Conservation (phyloP, 2,113 vertebrate genomes). For the Cervus canadensis region DNA sequence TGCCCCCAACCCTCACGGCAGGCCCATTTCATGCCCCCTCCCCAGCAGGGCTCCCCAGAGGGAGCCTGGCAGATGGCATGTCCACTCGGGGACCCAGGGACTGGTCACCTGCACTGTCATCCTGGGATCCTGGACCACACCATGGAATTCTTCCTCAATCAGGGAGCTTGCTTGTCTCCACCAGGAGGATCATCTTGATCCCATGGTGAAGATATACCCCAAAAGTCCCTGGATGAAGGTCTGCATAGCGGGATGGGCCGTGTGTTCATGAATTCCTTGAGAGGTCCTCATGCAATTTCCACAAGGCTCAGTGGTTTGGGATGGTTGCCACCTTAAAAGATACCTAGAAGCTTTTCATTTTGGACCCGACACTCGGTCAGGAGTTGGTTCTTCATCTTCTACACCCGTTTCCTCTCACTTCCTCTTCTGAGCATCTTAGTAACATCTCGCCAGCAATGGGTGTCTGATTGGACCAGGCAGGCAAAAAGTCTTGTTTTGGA, state of each 20-base stretch:
- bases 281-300: background rate
- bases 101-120: background rate
- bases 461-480: too few relatives aligned
- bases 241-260: accelerated
- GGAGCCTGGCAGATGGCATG: background rate
- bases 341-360: background rate
- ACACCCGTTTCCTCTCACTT: background rate
- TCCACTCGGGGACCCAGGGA: background rate
- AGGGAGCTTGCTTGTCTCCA: background rate
- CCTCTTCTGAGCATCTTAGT: background rate
- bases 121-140: background rate
- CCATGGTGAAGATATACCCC: background rate
- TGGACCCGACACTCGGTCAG: background rate
- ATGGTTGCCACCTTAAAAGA: background rate
- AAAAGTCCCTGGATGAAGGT: background rate
- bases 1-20: background rate
- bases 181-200: background rate
- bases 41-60: background rate
- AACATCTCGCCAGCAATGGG: background rate
- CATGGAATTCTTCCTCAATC: background rate
- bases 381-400: background rate
- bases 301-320: background rate
- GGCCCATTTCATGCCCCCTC: background rate
- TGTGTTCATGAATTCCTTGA: background rate
- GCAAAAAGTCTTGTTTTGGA: background rate